Conservation (phyloP, 1,140 invertebrate genomes). For the Hylaeus volcanicus region DNA sequence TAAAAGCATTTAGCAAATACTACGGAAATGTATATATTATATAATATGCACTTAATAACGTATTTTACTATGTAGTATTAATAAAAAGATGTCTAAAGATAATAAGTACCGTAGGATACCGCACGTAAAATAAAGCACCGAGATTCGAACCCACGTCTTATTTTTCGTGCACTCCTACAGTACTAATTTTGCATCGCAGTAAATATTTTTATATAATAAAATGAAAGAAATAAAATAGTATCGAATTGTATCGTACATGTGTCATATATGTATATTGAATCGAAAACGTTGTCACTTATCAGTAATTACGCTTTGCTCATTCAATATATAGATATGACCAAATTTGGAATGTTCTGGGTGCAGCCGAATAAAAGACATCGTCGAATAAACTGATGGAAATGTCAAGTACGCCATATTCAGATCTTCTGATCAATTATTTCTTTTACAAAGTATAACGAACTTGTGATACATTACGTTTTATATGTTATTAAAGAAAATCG, state of each 20-base stretch:
- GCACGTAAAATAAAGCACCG: no score
- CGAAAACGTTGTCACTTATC: not conserved
- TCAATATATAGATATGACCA: not conserved
- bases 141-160: no score
- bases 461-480: constrained; percentile 29
- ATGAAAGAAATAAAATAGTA: constrained; percentile 1
- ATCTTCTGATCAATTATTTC: constrained; percentile 18
- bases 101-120: not conserved
- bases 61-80: constrained; percentile 8
- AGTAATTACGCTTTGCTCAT: not conserved
- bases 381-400: not conserved
- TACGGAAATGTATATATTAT: not conserved
- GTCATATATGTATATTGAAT: not conserved
- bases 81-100: not conserved
- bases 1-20: not conserved
- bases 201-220: constrained; percentile 32
- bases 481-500: not conserved
- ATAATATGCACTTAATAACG: not conserved
- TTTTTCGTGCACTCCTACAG: no score
- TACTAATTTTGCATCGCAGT: constrained; percentile 12
- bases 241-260: not conserved
- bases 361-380: constrained; percentile 13
- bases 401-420: not conserved
- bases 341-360: not conserved
- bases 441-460: constrained; percentile 19